Base-by-base conservation (phyloP, 2,113 vertebrate genomes). In the Scopus umbretta region DNA sequence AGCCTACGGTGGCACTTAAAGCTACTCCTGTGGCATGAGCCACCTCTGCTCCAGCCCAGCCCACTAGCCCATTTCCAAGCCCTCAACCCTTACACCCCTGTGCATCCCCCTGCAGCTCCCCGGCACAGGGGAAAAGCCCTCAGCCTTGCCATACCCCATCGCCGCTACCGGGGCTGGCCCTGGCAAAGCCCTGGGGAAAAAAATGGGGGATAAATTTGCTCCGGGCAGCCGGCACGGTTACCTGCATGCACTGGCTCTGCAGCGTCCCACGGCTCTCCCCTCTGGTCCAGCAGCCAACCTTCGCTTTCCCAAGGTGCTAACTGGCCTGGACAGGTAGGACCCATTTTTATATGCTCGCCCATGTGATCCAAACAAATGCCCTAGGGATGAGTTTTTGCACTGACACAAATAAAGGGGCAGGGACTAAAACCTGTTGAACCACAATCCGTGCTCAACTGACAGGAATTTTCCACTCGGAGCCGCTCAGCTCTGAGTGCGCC, bases 281-380 rank as follows among this genome's bases (percentile, higher is more conserved):
- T 92, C 55, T 1, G 1, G 16, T 80, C 76, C 88, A 8, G 79
- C 72, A 40, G 94, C 65, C 11, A 16, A 16, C 72, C 74, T 90
- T 59, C 3, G 13, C 53, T 82, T 67, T 73, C 70, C 84, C 7
- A 5, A 91, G 93, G 75, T 84, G 63, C n/a, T 25, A 71, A 82
- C 78, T 94, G 87, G 78, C 40, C 80, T 0, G 96, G 88, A 47
- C 88, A 49, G 92, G 94, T 81, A 84, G 93, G 25, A 72, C 61
- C 30, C 92, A 84, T 92, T 96, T 89, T 97, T 98, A 98, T 98
- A 96, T 9, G 3, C 59, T 86, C 11, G 8, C 95, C 88, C 97
- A 98, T 95, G 97, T 98, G 97, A 98, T 92, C 94, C 72, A 65
- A 91, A 96, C 94, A 78, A 97, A 98, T 97, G 96, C 96, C 97